Conservation (phyloP, 1,140 invertebrate genomes). For the Pararge aegeria region DNA sequence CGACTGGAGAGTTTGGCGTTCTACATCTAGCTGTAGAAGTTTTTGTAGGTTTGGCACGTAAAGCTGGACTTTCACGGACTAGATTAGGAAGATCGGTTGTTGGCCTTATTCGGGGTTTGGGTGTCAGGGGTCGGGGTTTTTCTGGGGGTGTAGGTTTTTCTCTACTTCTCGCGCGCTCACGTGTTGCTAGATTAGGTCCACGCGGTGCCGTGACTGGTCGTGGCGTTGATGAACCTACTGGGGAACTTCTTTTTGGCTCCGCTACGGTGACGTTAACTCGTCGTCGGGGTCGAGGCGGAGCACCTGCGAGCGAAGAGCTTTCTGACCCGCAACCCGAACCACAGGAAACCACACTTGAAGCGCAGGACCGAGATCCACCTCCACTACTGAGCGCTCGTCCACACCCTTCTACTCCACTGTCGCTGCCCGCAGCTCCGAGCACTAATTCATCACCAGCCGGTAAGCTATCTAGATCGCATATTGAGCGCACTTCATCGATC, state of each 20-base stretch:
- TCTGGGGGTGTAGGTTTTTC: constrained; percentile 74
- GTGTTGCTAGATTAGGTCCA: constrained; percentile 69
- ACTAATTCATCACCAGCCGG: constrained; percentile 63
- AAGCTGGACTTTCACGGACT: constrained; percentile 74
- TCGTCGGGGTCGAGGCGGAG: constrained; percentile 61
- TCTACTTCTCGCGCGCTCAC: constrained; percentile 79
- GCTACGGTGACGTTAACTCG: constrained; percentile 64
- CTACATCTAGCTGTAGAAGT: constrained; percentile 80
- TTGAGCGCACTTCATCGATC: constrained; percentile 59
- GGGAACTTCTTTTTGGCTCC: constrained; percentile 60
- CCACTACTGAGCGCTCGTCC: constrained; percentile 83
- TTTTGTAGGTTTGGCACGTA: constrained; percentile 79
- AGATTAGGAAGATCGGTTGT: constrained; percentile 76
- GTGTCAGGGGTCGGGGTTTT: constrained; percentile 71
- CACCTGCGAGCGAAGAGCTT: constrained; percentile 83
- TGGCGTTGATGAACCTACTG: constrained; percentile 76
- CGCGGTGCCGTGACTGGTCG: constrained; percentile 78
- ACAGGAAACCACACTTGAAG: constrained; percentile 87
- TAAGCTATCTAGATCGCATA: constrained; percentile 67
- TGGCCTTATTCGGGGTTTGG: constrained; percentile 80
- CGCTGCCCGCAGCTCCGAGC: constrained; percentile 83
- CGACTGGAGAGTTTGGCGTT: constrained; percentile 83
- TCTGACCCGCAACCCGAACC: constrained; percentile 88
- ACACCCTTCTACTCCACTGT: constrained; percentile 88
- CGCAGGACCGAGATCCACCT: constrained; percentile 83